A percentile compares a stretch with the other conserved stretches of the same genome.
These are phyloP conservation scores for Argyrosomus regius DNA, from an alignment of 2,797 vertebrate species.

Conservation along the genomic window DNA sequence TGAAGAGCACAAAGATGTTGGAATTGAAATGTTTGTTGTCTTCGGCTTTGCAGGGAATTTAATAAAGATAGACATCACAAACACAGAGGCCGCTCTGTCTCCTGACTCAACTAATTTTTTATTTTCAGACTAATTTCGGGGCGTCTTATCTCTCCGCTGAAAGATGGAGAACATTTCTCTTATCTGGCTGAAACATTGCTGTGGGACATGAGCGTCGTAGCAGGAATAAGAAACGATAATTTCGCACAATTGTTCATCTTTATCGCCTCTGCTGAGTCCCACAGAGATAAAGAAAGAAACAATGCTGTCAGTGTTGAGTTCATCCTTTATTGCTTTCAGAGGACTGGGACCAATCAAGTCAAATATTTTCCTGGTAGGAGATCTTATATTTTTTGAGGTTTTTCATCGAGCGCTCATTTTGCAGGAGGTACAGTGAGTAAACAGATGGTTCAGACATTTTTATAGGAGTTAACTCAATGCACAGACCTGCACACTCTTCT, in stretches of 20 bases:
- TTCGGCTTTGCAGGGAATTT: not conserved
- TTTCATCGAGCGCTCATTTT: not conserved
- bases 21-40: not conserved
- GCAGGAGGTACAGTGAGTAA: too few species aligned
- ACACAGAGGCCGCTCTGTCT: not conserved
- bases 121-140: constrained; percentile 1
- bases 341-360: not conserved
- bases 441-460: not conserved
- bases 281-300: not conserved
- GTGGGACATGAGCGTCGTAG: not conserved
- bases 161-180: constrained; percentile 8
- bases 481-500: too few species aligned
- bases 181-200: constrained; percentile 9
- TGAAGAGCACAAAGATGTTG: not conserved
- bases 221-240: constrained; percentile 12
- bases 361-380: too few species aligned
- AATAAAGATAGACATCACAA: not conserved
- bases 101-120: not conserved
- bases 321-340: not conserved
- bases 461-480: too few species aligned
- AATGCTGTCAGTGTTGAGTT: not conserved
- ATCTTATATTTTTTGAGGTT: not conserved
- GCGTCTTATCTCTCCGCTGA: constrained; percentile 5
- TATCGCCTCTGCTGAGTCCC: constrained; percentile 10
- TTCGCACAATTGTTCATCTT: constrained; percentile 16